Percentiles rank a stretch among this genome's conserved stretches.
Conservation (phyloP, 92 coral and sea anemone species). For the Paramuricea clavata region DNA sequence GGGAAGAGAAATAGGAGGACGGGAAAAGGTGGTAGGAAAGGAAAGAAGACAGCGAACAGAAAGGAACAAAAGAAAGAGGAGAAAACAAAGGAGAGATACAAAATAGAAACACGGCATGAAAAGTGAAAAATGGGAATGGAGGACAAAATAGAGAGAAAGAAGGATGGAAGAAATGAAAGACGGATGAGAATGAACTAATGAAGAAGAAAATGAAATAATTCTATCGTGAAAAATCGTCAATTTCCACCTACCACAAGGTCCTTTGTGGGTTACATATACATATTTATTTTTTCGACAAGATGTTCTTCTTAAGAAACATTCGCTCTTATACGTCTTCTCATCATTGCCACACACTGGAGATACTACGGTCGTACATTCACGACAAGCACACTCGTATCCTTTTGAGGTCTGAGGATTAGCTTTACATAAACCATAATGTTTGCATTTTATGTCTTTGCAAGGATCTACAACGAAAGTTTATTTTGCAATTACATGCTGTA, state of each 20-base stretch:
- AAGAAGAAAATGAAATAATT: too few species aligned
- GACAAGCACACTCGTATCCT: conserved; percentile 72
- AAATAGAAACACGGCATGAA: too few species aligned
- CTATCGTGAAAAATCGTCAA: background rate
- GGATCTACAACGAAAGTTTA: conserved; percentile 59
- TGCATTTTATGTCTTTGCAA: conserved; percentile 72
- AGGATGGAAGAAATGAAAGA: too few species aligned
- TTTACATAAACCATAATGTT: conserved; percentile 47
- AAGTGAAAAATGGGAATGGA: background rate
- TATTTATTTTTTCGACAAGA: conserved; percentile 73
- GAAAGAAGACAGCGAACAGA: too few species aligned
- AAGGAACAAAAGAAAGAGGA: too few species aligned
- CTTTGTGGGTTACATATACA: conserved; percentile 54
- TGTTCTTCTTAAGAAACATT: conserved; percentile 75
- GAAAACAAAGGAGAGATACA: too few species aligned
- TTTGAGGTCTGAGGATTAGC: background rate
- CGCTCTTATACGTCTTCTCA: conserved; percentile 69
- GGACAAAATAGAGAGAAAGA: conserved; percentile 4
- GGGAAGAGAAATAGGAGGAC: conserved; percentile 32
- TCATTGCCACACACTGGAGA: conserved; percentile 82
- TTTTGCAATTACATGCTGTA: background rate
- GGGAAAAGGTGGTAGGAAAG: conserved; percentile 49
- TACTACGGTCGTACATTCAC: conserved; percentile 56
- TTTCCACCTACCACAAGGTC: conserved; percentile 72
- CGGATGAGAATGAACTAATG: too few species aligned